Percentiles rank a stretch among this genome's conserved stretches.
These are phyloP conservation scores for Anguilla marmorata DNA, from an alignment of 2,797 vertebrate species.

Conservation along the genomic window DNA sequence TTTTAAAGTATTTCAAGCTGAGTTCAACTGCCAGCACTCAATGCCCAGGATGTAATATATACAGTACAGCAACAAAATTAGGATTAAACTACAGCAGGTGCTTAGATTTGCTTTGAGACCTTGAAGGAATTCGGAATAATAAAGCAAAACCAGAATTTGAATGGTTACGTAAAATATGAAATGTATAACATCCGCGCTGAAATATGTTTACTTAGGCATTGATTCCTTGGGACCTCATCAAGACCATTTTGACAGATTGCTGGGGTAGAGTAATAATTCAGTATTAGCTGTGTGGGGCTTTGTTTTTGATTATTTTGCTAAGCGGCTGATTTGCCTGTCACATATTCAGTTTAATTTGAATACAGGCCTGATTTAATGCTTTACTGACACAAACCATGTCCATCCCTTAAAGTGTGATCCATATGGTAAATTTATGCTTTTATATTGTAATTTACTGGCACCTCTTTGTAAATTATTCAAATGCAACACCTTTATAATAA, in stretches of 20 bases:
- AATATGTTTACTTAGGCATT: conserved; percentile 56
- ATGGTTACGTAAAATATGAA: conserved; percentile 51
- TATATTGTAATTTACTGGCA: conserved; percentile 23
- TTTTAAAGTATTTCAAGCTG: conserved; percentile 1
- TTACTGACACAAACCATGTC: conserved; percentile 50
- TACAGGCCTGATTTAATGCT: conserved; percentile 58
- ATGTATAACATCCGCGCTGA: conserved; percentile 46
- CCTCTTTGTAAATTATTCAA: not conserved
- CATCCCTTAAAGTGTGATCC: conserved; percentile 42
- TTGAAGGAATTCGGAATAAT: conserved; percentile 66
- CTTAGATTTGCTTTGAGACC: conserved; percentile 59
- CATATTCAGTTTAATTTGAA: conserved; percentile 60
- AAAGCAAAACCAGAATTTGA: conserved; percentile 54
- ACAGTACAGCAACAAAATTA: conserved; percentile 57
- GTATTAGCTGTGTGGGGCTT: conserved; percentile 63
- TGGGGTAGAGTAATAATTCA: conserved; percentile 61
- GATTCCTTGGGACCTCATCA: conserved; percentile 65
- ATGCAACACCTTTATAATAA: not conserved
- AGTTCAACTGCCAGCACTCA: conserved; percentile 1
- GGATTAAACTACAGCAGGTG: conserved; percentile 63
- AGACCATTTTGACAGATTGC: conserved; percentile 56
- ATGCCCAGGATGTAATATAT: conserved; percentile 42
- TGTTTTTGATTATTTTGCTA: conserved; percentile 50
- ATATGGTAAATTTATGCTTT: conserved; percentile 55
- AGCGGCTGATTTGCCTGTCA: conserved; percentile 59